These are phyloP conservation scores for Paracentrotus lividus DNA, from an alignment of 53 echinoderm and acorn worm species.

Conservation along the genomic window DNA sequence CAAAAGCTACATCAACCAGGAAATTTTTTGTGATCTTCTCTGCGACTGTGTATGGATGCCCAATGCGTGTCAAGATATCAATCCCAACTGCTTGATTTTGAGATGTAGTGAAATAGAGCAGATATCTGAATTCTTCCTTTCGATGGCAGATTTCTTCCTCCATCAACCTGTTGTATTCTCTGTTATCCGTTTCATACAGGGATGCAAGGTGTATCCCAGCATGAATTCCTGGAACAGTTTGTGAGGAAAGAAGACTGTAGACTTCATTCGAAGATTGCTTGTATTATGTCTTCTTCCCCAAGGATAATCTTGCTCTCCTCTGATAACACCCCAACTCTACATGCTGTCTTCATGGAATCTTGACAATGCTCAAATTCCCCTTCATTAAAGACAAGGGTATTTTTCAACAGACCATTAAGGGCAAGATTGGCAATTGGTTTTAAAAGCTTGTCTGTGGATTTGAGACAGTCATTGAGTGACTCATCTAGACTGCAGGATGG, in stretches of 20 bases:
- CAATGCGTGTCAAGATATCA: no score
- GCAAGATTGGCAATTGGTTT: neutral
- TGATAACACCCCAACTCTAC: neutral
- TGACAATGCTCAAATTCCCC: neutral
- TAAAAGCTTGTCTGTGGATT: neutral
- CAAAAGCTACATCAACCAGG: slow-evolving; percentile 9
- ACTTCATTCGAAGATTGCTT: no score
- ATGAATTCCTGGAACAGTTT: slow-evolving; percentile 58
- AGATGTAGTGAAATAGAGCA: no score
- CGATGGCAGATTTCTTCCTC: no score
- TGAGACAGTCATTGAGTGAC: no score
- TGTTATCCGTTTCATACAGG: no score
- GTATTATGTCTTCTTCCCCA: neutral
- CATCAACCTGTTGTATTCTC: no score
- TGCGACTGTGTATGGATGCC: no score
- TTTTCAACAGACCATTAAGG: neutral
- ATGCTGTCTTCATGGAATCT: neutral
- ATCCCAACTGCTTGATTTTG: no score
- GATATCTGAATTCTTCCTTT: no score
- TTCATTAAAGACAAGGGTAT: neutral
- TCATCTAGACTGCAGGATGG: no score
- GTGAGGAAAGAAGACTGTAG: neutral
- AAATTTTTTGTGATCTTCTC: neutral
- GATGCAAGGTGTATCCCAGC: no score
- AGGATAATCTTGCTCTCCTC: neutral